These are phyloP conservation scores for Anthoscopus minutus DNA, from an alignment of 2,113 vertebrate genomes.

Conservation along the genomic window DNA sequence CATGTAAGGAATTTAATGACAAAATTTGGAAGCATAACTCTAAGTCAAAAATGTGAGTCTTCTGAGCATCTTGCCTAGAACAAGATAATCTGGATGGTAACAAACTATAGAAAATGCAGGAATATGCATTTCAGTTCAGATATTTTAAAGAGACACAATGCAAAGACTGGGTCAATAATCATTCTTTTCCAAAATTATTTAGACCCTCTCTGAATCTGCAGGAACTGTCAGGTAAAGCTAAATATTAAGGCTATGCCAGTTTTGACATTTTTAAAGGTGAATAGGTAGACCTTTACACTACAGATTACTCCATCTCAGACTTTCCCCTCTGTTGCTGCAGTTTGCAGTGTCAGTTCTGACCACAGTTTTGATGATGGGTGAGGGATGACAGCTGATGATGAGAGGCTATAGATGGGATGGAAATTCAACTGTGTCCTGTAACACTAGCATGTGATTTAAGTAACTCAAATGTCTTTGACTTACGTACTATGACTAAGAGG, in stretches of 20 bases:
- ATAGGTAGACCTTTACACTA: neutral
- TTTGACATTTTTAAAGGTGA: constrained; percentile 20
- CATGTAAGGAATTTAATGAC: neutral
- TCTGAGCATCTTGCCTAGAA: neutral
- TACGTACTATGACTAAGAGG: neutral
- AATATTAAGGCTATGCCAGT: neutral
- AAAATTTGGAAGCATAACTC: neutral
- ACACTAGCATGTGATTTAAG: neutral
- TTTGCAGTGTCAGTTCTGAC: neutral
- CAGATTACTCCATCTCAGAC: neutral
- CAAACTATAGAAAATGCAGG: neutral
- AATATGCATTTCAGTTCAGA: neutral
- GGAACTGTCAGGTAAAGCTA: neutral
- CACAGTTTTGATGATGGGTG: neutral
- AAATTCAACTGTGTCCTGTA: neutral
- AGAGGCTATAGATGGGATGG: neutral
- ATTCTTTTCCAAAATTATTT: neutral
- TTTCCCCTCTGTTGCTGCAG: neutral
- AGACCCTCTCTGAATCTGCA: neutral
- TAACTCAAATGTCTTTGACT: neutral
- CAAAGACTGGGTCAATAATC: neutral
- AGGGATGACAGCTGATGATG: neutral
- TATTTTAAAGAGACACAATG: neutral
- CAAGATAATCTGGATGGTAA: neutral
- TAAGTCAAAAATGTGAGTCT: neutral